Base-by-base conservation (phyloP, 1,140 invertebrate species). In the Bombus fervidus region DNA sequence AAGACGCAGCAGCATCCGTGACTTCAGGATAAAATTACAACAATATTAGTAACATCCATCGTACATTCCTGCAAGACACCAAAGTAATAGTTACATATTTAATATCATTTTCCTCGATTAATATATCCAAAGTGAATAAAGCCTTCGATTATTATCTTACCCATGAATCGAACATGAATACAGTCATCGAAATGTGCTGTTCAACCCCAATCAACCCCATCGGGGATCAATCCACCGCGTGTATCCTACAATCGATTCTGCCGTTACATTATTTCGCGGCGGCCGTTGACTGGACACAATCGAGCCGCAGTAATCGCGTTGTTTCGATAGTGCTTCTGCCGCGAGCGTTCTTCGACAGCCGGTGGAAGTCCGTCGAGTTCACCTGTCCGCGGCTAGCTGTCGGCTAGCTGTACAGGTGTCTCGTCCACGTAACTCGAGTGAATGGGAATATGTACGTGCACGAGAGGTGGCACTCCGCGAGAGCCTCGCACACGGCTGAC, bases 401-500 rank as follows among this genome's bases (percentile, higher is more conserved):
- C 86, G 64, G 71, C 87, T 81, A 77, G 25, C 39, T 78, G 86
- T 87, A 91, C 89, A 87, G 89, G 90, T 91, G 90, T 87, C 89
- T 87, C 86, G 87, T 81, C 73, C 25, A 68, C 78, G 57, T 86
- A 78, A 68, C 71, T 62, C 69, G 39, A 28, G 22, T 80, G 84
- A 82, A 66, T 83, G 73, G 73, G 75, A 41, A 74, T 80, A 69
- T 37, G 85, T 76, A 69, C 41, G 85, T 72, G 80, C 83, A 80
- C 83, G 75, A 90, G 66, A 82, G 59, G 41, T 77, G 74, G 73
- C 72, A 71, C 78, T 74, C 37, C 68, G 72, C 76, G 69, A 85
- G 57, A n/a, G n/a, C 85, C 28, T n/a, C 59, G 77, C 74, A 31
- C 66, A 75, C 62, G 57, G 34, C 87, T 93, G 93, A 94, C 93